phyloP scores from a whole-genome alignment of 1,140 invertebrate genomes.

The Drosophila paulistorum region DNA sequence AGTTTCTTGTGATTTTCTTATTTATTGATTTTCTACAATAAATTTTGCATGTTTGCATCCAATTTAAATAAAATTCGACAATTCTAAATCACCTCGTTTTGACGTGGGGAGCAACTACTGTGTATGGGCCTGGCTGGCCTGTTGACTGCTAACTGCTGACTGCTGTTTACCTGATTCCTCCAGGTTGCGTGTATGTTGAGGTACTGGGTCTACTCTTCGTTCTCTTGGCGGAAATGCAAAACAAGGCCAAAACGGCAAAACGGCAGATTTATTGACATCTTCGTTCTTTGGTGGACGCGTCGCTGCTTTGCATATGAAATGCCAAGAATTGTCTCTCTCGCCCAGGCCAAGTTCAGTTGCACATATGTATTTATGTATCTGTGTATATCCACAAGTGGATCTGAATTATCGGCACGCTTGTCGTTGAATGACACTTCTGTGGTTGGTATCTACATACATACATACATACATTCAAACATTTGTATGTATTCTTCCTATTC shows the following conservation, averaged over 20 bases:
- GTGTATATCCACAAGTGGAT: slow-evolving; percentile 44
- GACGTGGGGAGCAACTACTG: slow-evolving; percentile 77
- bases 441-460: not conserved
- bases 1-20: slow-evolving; percentile 81
- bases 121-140: slow-evolving; percentile 35
- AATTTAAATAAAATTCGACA: slow-evolving; percentile 83
- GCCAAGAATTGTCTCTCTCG: slow-evolving; percentile 30
- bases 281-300: slow-evolving; percentile 48
- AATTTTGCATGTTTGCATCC: slow-evolving; percentile 83
- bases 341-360: slow-evolving; percentile 33
- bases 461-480: no score
- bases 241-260: slow-evolving; percentile 75
- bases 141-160: not conserved
- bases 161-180: slow-evolving; percentile 37
- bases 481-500: not conserved
- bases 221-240: slow-evolving; percentile 79
- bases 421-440: slow-evolving; percentile 32
- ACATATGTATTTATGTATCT: slow-evolving; percentile 35
- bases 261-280: slow-evolving; percentile 81
- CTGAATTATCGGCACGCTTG: slow-evolving; percentile 73
- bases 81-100: slow-evolving; percentile 83
- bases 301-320: slow-evolving; percentile 77
- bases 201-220: slow-evolving; percentile 16
- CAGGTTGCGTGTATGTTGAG: slow-evolving; percentile 54
- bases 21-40: slow-evolving; percentile 83